Percentiles rank a stretch among this genome's conserved stretches.
Conservation (phyloP, 2,888 invertebrate genomes). For the Lochmaea crataegi region DNA sequence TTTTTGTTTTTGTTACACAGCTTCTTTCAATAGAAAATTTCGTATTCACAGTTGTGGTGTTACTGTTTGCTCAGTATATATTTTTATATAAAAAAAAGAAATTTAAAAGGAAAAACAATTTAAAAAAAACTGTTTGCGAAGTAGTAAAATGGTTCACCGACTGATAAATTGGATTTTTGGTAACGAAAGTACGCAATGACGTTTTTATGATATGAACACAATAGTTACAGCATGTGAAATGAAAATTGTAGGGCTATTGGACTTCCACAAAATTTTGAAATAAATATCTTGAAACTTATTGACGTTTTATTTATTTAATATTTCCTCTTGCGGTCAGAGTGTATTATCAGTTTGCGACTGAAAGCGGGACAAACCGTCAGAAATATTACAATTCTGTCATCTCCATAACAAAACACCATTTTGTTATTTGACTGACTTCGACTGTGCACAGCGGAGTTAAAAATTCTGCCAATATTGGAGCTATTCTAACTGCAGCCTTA, state of each 20-base stretch:
- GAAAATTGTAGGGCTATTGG: conserved; percentile 66
- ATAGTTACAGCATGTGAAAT: conserved; percentile 62
- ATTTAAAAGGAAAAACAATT: conserved; percentile 23
- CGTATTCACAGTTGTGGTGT: conserved; percentile 57
- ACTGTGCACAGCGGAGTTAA: too few relatives aligned
- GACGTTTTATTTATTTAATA: conserved; percentile 36
- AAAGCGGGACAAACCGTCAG: too few relatives aligned
- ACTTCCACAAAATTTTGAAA: conserved; percentile 67
- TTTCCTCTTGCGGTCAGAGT: conserved; percentile 3
- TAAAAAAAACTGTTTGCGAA: conserved; percentile 54
- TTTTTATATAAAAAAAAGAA: conserved; percentile 56
- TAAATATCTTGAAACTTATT: conserved; percentile 64
- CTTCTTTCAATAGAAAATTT: conserved; percentile 6
- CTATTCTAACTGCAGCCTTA: too few relatives aligned
- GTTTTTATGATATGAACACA: conserved; percentile 55
- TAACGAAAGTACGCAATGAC: conserved; percentile 46
- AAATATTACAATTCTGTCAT: too few relatives aligned
- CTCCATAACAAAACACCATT: too few relatives aligned
- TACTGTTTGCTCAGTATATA: conserved; percentile 63
- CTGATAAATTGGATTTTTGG: conserved; percentile 45
- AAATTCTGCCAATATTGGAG: too few relatives aligned
- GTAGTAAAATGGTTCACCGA: conserved; percentile 63
- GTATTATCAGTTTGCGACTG: too few relatives aligned
- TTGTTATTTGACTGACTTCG: too few relatives aligned
- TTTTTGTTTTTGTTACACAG: conserved; percentile 13